Percentiles rank a stretch among this genome's conserved stretches.
These are phyloP conservation scores for Eupeodes latifasciatus DNA, from an alignment of 2,888 invertebrate genomes.

Conservation along the genomic window DNA sequence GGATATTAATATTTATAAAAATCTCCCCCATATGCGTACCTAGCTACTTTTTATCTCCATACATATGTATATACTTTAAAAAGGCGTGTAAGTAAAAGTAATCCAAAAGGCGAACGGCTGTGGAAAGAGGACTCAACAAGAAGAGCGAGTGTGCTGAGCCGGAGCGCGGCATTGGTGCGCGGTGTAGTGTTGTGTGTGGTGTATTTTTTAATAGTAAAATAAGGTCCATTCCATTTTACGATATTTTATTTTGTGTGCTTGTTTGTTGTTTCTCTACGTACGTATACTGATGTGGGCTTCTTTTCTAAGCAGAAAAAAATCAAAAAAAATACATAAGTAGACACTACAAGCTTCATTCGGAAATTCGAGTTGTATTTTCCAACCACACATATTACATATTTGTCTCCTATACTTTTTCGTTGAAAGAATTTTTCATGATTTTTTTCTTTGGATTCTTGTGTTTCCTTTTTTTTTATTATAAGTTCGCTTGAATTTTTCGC, in stretches of 20 bases:
- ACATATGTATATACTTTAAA: conserved; percentile 62
- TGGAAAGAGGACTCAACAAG: conserved; percentile 58
- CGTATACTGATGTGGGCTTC: conserved; percentile 58
- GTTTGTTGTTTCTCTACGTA: conserved; percentile 61
- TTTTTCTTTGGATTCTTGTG: conserved; percentile 34
- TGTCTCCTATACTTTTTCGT: conserved; percentile 39
- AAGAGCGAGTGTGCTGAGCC: conserved; percentile 2
- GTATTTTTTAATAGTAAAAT: conserved; percentile 69
- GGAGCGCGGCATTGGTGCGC: conserved; percentile 10
- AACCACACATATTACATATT: conserved; percentile 55
- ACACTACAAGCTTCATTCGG: conserved; percentile 67
- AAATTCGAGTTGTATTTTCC: conserved; percentile 71
- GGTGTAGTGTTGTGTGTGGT: conserved; percentile 52
- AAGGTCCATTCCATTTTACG: conserved; percentile 76
- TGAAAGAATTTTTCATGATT: conserved; percentile 62
- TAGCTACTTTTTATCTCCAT: conserved; percentile 22
- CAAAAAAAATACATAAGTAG: conserved; percentile 14
- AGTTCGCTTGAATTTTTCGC: conserved; percentile 59
- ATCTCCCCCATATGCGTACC: conserved; percentile 33
- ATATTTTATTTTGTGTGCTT: conserved; percentile 68
- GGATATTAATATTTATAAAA: conserved; percentile 36
- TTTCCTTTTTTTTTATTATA: conserved; percentile 59
- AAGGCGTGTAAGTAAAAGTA: conserved; percentile 76
- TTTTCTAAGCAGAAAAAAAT: conserved; percentile 1
- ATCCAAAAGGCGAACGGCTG: conserved; percentile 55